Base-by-base conservation (phyloP, 2,797 vertebrate species). In the Borostomias antarcticus region DNA sequence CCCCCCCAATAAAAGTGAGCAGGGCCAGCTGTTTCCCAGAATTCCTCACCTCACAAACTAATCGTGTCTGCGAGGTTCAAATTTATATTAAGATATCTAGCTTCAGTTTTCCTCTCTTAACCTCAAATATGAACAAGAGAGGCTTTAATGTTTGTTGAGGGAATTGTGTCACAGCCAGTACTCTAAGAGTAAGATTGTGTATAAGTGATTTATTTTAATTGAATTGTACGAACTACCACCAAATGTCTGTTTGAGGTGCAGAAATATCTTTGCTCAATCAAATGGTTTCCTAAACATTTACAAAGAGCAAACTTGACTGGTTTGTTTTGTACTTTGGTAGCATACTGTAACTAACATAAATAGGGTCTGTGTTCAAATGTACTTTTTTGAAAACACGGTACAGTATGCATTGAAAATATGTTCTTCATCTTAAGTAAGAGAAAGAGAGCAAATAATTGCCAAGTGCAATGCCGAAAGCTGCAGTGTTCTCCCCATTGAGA, bases 21-120 rank as follows among this genome's bases (percentile, higher is more conserved):
- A 6, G 32, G 29, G 30, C 74, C 70, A 74, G 66, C 62, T 72
- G 71, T 69, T 74, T 62, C 26, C 35, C 57, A 47, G 45, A 48
- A 57, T n/a, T 60, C 21, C 26, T 64, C 29, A 63, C 58, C 29
- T 35, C 54, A 40, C n/a, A 33, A 62, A 50, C 50, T 53, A 67
- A 71, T 72, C 69, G 43, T 66, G 61, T 72, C 64, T 69, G 45
- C 29, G 45, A 45, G 51, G 62, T 51, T 28, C n/a, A 8, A 54
- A 62, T n/a, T n/a, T n/a, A n/a, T n/a, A n/a, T n/a, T n/a, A n/a
- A n/a, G n/a, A n/a, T n/a, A n/a, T n/a, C n/a, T n/a, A n/a, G n/a
- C n/a, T n/a, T n/a, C n/a, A n/a, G n/a, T n/a, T n/a, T n/a, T n/a
- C n/a, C n/a, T n/a, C n/a, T n/a, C n/a, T n/a, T n/a, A n/a, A n/a